phyloP scores from a whole-genome alignment of 2,888 invertebrate species.

The Dasypogon diadema region DNA sequence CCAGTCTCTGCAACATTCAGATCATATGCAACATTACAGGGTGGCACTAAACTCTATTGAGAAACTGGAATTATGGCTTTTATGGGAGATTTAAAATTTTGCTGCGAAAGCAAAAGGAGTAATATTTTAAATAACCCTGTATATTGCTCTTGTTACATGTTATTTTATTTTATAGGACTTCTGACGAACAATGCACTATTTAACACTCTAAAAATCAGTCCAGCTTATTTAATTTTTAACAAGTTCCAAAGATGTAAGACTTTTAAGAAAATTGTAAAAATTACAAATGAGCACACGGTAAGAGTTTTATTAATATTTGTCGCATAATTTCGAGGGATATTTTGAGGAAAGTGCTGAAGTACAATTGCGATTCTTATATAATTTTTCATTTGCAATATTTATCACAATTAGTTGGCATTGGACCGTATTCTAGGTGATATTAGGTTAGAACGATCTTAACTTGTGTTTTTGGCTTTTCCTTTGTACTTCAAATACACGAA shows the following conservation, averaged over 20 bases:
- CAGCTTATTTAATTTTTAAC: constrained; percentile 18
- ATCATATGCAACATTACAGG: background rate
- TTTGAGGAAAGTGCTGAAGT: too few relatives aligned
- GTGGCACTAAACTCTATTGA: background rate
- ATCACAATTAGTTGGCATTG: too few relatives aligned
- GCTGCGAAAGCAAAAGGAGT: constrained; percentile 50
- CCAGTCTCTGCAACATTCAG: background rate
- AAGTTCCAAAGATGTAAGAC: background rate
- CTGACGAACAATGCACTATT: background rate
- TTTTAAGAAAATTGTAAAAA: background rate
- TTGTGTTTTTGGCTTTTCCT: too few relatives aligned
- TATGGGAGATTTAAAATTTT: constrained; percentile 20
- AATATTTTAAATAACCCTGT: too few relatives aligned
- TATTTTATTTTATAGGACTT: constrained; percentile 48
- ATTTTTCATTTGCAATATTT: too few relatives aligned
- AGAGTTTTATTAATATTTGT: background rate
- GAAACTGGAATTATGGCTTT: constrained; percentile 21
- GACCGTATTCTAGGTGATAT: too few relatives aligned
- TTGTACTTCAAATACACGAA: too few relatives aligned
- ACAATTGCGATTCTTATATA: too few relatives aligned
- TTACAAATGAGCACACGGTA: constrained; percentile 47
- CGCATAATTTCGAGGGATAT: too few relatives aligned
- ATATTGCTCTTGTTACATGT: too few relatives aligned
- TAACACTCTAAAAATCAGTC: background rate
- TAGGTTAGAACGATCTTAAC: too few relatives aligned